Percentiles rank a stretch among this genome's conserved stretches.
phyloP scores from a whole-genome alignment of 1,140 invertebrate genomes.

The Drosophila rhopaloa region DNA sequence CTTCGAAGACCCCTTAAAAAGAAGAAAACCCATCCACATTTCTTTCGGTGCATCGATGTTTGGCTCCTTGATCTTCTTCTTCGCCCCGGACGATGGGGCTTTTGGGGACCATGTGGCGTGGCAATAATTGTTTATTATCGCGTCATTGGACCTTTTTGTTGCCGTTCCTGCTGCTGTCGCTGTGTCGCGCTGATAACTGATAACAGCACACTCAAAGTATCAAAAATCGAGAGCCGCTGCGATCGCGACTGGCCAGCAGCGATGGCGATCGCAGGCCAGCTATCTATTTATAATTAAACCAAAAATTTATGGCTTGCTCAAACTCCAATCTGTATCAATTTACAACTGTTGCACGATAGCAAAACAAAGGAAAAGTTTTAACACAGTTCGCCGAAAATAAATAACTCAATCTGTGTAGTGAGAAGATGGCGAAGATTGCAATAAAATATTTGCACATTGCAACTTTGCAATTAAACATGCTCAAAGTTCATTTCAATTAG shows the following conservation, averaged over 20 bases:
- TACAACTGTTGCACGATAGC: conserved; percentile 30
- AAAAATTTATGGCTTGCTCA: conserved; percentile 47
- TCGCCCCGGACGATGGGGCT: conserved; percentile 13
- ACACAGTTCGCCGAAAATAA: background rate
- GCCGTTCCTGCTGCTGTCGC: conserved; percentile 28
- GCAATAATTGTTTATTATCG: conserved; percentile 72
- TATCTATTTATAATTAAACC: conserved; percentile 53
- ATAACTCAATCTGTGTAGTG: background rate
- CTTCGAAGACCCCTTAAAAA: too few species aligned
- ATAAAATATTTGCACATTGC: background rate
- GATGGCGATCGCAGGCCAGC: conserved; percentile 29
- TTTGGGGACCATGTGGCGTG: conserved; percentile 47
- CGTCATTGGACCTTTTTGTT: conserved; percentile 46
- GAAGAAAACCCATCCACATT: background rate
- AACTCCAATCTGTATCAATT: conserved; percentile 39
- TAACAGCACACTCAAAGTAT: conserved; percentile 58
- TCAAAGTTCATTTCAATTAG: too few species aligned
- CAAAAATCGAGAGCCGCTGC: conserved; percentile 12
- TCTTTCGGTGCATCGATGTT: conserved; percentile 3
- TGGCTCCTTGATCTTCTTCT: conserved; percentile 6
- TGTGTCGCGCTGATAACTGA: conserved; percentile 58
- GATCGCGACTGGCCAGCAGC: conserved; percentile 11
- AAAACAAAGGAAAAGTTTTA: conserved; percentile 27
- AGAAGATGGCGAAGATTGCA: background rate
- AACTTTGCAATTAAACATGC: too few species aligned